phyloP scores from a whole-genome alignment of 2,888 invertebrate species.

The Neoitamus cyanurus region DNA sequence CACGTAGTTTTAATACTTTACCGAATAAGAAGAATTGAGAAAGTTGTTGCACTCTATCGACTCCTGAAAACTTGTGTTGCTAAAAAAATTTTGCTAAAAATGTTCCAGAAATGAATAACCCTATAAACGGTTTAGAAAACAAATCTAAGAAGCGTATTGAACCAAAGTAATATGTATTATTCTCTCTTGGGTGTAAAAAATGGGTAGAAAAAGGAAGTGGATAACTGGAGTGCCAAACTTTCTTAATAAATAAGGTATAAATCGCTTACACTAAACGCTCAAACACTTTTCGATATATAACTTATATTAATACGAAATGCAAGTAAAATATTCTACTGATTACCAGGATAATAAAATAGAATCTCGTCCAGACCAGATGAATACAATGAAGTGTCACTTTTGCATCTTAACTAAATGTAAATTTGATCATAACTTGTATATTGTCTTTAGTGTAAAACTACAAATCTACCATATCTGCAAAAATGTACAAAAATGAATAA shows the following conservation, averaged over 20 bases:
- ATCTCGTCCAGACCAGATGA: neutral
- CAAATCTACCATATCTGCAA: neutral
- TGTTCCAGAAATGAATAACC: neutral
- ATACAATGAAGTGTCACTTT: neutral
- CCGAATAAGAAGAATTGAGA: too few relatives aligned
- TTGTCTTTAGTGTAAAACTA: neutral
- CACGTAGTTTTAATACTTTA: too few relatives aligned
- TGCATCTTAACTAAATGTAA: neutral
- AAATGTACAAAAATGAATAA: neutral
- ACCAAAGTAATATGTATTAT: too few relatives aligned
- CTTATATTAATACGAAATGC: neutral
- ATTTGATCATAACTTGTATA: slow-evolving; percentile 5
- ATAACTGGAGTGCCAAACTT: neutral
- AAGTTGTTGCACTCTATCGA: too few relatives aligned
- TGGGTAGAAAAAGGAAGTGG: neutral
- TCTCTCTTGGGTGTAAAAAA: neutral
- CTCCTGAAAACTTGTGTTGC: too few relatives aligned
- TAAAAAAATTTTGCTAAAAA: neutral
- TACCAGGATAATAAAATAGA: neutral
- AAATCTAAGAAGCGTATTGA: neutral
- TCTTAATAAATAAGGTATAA: neutral
- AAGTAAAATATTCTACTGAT: neutral
- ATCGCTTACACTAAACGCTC: neutral
- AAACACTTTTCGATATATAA: neutral
- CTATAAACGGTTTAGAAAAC: neutral